Conservation (phyloP, 2,888 invertebrate genomes). For the Lepidochitona cinerea region DNA sequence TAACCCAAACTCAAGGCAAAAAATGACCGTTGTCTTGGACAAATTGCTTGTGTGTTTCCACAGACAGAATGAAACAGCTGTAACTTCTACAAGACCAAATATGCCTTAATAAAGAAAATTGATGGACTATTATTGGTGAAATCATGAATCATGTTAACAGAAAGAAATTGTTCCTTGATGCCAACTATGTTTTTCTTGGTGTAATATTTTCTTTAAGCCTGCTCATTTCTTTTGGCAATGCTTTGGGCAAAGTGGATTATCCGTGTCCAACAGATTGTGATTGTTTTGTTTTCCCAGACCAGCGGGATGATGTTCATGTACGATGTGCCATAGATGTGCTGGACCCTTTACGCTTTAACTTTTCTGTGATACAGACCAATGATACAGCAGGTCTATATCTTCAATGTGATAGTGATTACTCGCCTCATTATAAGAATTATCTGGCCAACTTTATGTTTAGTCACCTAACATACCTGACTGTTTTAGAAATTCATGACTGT, state of each 20-base stretch:
- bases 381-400: background rate
- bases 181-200: background rate
- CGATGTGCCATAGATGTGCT: background rate
- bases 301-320: background rate
- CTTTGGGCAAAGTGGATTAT: background rate
- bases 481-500: constrained; percentile 1
- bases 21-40: too few relatives aligned
- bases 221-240: background rate
- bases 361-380: background rate
- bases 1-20: too few relatives aligned
- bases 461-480: background rate
- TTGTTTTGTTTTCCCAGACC: background rate
- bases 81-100: too few relatives aligned
- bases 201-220: background rate
- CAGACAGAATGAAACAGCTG: too few relatives aligned
- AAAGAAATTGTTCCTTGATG: too few relatives aligned
- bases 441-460: background rate
- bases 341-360: background rate
- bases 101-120: too few relatives aligned
- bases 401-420: background rate
- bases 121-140: too few relatives aligned
- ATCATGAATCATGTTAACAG: too few relatives aligned
- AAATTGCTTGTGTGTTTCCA: too few relatives aligned
- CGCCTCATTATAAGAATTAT: background rate
- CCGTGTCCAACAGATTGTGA: background rate